Percentiles rank a stretch among this genome's conserved stretches.
phyloP scores from a whole-genome alignment of 2,113 vertebrate species.

The Sphyrna mokarran region DNA sequence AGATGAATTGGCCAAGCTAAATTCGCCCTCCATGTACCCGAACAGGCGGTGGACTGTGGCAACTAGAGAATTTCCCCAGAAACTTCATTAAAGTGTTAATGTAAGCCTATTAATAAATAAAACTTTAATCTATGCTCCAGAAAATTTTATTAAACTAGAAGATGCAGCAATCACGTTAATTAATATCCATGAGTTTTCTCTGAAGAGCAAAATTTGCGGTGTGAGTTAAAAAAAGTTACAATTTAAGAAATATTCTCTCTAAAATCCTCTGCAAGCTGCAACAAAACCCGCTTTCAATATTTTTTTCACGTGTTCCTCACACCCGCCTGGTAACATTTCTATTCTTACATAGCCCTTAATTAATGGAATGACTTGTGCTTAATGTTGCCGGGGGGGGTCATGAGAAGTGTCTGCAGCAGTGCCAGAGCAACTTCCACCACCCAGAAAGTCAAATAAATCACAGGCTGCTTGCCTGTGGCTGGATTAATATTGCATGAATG shows the following conservation, averaged over 20 bases:
- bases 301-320: conserved; percentile 43
- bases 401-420: conserved; percentile 44
- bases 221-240: conserved; percentile 42
- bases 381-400: conserved; percentile 44
- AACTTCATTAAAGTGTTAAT: no score
- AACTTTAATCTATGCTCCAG: not conserved
- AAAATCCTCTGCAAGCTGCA: conserved; percentile 42
- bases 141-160: not conserved
- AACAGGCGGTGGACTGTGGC: no score
- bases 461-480: conserved; percentile 40
- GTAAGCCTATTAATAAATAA: no score
- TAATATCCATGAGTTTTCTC: not conserved
- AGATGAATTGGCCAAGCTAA: no score
- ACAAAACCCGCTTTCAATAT: conserved; percentile 45
- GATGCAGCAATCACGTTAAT: not conserved
- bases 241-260: conserved; percentile 43
- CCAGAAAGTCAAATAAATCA: conserved; percentile 51
- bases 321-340: conserved; percentile 26
- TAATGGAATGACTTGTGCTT: conserved; percentile 46
- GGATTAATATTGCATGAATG: conserved; percentile 50
- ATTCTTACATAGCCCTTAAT: conserved; percentile 46
- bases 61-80: no score
- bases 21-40: no score
- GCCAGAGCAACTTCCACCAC: conserved; percentile 50
- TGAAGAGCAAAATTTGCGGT: not conserved